phyloP scores from a whole-genome alignment of 2,888 invertebrate genomes.

The Falcaria lacertinaria region DNA sequence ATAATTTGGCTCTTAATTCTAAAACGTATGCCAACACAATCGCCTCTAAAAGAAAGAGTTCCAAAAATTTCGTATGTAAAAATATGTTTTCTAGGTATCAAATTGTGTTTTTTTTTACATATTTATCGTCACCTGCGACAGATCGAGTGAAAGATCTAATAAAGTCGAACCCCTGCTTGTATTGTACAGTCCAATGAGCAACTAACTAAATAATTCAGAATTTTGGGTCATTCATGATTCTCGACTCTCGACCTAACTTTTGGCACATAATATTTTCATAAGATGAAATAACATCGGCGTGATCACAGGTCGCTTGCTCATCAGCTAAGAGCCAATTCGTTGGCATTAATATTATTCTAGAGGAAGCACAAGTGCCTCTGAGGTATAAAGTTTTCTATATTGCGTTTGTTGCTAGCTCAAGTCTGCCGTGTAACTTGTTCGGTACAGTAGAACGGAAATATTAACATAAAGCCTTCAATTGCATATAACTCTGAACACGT shows the following conservation, averaged over 20 bases:
- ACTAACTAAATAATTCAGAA: slow-evolving; percentile 18
- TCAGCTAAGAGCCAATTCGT: slow-evolving; percentile 44
- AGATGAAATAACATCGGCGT: slow-evolving; percentile 31
- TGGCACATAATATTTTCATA: slow-evolving; percentile 59
- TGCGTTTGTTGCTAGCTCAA: slow-evolving; percentile 45
- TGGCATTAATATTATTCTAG: slow-evolving; percentile 48
- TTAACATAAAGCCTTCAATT: slow-evolving; percentile 34
- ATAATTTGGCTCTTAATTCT: slow-evolving; percentile 64
- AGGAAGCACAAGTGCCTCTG: slow-evolving; percentile 66
- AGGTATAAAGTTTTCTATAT: slow-evolving; percentile 61
- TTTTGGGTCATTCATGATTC: too few relatives aligned
- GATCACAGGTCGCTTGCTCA: slow-evolving; percentile 30
- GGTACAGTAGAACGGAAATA: slow-evolving; percentile 38
- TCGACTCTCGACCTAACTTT: slow-evolving; percentile 30
- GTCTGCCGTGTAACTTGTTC: slow-evolving; percentile 35
- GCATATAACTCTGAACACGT: slow-evolving; percentile 43
- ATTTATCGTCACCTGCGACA: slow-evolving; percentile 8
- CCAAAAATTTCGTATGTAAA: slow-evolving; percentile 22
- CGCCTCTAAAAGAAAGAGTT: slow-evolving; percentile 29
- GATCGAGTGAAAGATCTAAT: slow-evolving; percentile 7
- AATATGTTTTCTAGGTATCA: slow-evolving; percentile 12
- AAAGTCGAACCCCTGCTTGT: slow-evolving; percentile 1
- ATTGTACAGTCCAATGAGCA: slow-evolving; percentile 27
- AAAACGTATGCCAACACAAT: slow-evolving; percentile 57
- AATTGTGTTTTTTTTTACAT: slow-evolving; percentile 8